Evolutionary conservation across 2,113 vertebrate genomes (phyloP).

Genomic region (Athene cunicularia): DNA sequence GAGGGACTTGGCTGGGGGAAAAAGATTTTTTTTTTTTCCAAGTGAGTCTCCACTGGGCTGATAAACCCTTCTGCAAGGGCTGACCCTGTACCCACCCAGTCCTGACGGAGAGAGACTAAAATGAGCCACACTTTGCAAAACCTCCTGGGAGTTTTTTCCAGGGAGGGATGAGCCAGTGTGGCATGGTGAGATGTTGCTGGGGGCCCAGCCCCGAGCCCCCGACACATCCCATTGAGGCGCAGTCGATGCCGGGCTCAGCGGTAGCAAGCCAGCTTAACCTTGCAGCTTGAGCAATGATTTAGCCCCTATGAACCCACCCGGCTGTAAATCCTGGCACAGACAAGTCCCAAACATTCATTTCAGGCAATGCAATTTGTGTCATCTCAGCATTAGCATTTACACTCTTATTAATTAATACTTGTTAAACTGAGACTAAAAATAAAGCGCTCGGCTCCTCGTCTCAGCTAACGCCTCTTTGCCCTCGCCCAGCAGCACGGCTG

Average conservation of each 20-base stretch:
- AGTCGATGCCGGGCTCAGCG: neutral
- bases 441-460: neutral
- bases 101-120: rapidly evolving
- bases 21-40: neutral
- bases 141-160: neutral
- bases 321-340: slow-evolving; percentile 31
- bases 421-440: slow-evolving; percentile 48
- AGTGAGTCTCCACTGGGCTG: neutral
- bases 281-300: slow-evolving; percentile 5
- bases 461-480: slow-evolving; percentile 17
- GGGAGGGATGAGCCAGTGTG: neutral
- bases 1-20: neutral
- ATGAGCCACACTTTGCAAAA: neutral
- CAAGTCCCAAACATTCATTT: slow-evolving; percentile 23
- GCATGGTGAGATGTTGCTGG: neutral
- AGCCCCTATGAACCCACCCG: neutral
- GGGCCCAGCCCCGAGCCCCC: neutral
- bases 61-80: neutral
- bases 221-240: neutral
- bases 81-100: neutral
- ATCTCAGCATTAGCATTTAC: slow-evolving; percentile 3
- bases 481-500: neutral
- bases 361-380: slow-evolving; percentile 24
- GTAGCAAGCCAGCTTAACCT: neutral
- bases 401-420: slow-evolving; percentile 58